These are phyloP conservation scores for Athetis lepigone DNA, from an alignment of 2,888 invertebrate species.

Conservation along the genomic window DNA sequence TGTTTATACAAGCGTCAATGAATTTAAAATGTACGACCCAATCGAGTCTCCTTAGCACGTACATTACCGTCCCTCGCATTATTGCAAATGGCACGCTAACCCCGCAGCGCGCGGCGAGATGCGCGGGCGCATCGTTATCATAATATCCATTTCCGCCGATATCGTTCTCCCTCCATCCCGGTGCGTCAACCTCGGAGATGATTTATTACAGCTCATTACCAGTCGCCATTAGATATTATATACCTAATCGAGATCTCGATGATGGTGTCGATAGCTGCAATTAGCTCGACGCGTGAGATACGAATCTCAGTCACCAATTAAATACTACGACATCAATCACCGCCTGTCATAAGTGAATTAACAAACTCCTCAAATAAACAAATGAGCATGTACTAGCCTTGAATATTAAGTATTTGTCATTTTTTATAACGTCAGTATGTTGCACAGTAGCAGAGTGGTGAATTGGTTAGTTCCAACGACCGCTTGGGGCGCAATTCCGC, in stretches of 20 bases:
- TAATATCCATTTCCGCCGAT: constrained; percentile 81
- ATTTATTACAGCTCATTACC: constrained; percentile 80
- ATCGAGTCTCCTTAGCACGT: constrained; percentile 61
- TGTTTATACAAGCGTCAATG: constrained; percentile 68
- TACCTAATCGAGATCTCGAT: constrained; percentile 70
- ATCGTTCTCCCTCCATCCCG: constrained; percentile 69
- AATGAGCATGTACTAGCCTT: constrained; percentile 66
- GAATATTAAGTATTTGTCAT: constrained; percentile 55
- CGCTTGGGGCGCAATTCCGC: constrained; percentile 61
- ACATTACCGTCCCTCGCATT: constrained; percentile 62
- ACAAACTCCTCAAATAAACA: constrained; percentile 57
- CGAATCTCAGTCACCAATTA: constrained; percentile 72
- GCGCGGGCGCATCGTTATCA: constrained; percentile 76
- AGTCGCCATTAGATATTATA: constrained; percentile 69
- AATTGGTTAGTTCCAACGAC: constrained; percentile 50
- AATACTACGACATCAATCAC: constrained; percentile 73
- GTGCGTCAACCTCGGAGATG: constrained; percentile 71
- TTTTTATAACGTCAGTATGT: constrained; percentile 59
- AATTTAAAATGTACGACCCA: constrained; percentile 64
- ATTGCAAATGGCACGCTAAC: constrained; percentile 63
- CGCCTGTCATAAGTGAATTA: constrained; percentile 66
- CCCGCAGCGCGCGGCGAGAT: constrained; percentile 55
- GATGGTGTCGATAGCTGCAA: constrained; percentile 63
- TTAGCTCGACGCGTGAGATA: constrained; percentile 64
- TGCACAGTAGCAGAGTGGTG: constrained; percentile 45